These are phyloP conservation scores for Merluccius polli DNA, from an alignment of 2,797 vertebrate species.

Conservation along the genomic window DNA sequence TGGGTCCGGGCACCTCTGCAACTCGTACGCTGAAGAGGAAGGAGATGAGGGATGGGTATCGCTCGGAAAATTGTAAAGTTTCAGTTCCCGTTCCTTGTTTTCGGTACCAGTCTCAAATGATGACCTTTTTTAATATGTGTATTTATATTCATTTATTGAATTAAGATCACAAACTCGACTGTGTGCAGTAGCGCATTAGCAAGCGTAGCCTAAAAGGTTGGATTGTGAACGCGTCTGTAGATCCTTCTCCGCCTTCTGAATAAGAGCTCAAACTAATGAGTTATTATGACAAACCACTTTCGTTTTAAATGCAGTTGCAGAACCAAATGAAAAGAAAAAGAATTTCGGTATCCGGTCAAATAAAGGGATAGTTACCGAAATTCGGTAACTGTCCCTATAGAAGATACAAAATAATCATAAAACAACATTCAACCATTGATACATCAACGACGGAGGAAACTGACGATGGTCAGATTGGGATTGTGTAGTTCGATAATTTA, in stretches of 20 bases:
- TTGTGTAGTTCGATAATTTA: not conserved
- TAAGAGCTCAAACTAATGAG: too few species aligned
- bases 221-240: too few species aligned
- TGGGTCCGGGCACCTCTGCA: slow-evolving; percentile 96
- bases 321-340: too few species aligned
- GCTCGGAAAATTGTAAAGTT: not conserved
- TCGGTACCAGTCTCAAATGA: not conserved
- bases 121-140: not conserved
- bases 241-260: too few species aligned
- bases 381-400: not conserved
- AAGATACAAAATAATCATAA: not conserved
- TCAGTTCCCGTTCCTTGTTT: not conserved
- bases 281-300: too few species aligned
- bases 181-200: too few species aligned
- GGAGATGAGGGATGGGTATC: not conserved
- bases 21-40: slow-evolving; percentile 81
- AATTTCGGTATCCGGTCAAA: not conserved
- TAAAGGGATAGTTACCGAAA: not conserved
- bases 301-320: too few species aligned
- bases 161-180: not conserved
- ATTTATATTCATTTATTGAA: not conserved
- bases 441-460: not conserved
- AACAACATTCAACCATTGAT: not conserved
- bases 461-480: not conserved
- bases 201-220: too few species aligned